phyloP scores from a whole-genome alignment of 2,888 invertebrate genomes.

The Patella depressa region DNA sequence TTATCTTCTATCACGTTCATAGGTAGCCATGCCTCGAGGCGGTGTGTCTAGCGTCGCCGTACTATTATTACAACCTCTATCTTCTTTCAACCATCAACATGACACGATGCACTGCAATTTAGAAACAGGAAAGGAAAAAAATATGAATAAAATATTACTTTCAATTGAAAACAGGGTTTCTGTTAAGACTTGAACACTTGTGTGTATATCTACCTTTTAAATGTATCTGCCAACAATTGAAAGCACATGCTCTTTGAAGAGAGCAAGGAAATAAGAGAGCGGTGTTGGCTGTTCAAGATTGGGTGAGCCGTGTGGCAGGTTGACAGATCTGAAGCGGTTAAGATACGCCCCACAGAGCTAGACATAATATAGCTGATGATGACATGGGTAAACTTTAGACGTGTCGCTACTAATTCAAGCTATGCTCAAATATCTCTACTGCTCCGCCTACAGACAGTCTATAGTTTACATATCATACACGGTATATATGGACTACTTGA shows the following conservation, averaged over 20 bases:
- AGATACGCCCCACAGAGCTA: neutral
- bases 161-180: constrained; percentile 6
- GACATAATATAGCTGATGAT: constrained; percentile 10
- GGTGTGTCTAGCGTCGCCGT: neutral
- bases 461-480: too few species aligned
- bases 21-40: neutral
- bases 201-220: too few species aligned
- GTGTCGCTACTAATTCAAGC: constrained; percentile 10
- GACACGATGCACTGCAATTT: neutral
- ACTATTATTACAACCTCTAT: too few species aligned
- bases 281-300: neutral
- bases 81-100: too few species aligned
- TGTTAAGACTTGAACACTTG: neutral
- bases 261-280: neutral
- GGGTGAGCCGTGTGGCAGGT: neutral
- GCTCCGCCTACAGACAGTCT: neutral
- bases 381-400: constrained; percentile 10
- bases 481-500: too few species aligned
- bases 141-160: neutral
- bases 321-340: constrained; percentile 7
- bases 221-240: neutral
- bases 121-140: neutral
- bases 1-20: constrained; percentile 2
- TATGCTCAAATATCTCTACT: neutral
- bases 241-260: constrained; percentile 5